Evolutionary conservation across 2,797 vertebrate genomes (phyloP), one percentile per base, ranked within the genome.

Genomic region (Rachycentron canadum): DNA sequence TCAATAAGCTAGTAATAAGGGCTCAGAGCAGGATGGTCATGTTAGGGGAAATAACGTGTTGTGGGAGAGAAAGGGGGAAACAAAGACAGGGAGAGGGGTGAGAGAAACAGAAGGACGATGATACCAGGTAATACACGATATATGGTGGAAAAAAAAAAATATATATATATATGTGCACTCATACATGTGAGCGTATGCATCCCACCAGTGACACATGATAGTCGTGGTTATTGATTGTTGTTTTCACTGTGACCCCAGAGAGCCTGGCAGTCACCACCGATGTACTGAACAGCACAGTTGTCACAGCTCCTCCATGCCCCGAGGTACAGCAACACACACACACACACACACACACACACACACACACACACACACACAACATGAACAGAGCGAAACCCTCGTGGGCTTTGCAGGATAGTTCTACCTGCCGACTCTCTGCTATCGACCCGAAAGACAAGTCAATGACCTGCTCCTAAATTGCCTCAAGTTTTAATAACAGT

Each of bases 1-100:
- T 92, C 87, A 61, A 91, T 91, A 81, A 61, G 72, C 56, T 38
- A 16, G 66, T 86, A 90, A 93, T 90, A 70, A 74, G 66, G 74
- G 19, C 78, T 79, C 43, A 56, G 82, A 81, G 82, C 65, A 65
- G 50, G 56, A 73, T 55, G 57, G 77, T 71, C 83, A 69, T 45
- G 72, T 65, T 78, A 83, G 50, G 61, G 50, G 66, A 82, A 79
- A 43, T 32, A 72, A 52, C 19, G n/a, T 75, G 68, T 38, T 62
- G 81, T 73, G 41, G n/a, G 34, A 56, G 49, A 67, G 55, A 21
- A 70, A 23, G 55, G 19, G 7, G 9, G 26, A 41, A 56, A 30
- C 19, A 56, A 19, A 23, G 43, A 26, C 14, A 13, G 26, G 9
- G 43, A 13, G 9, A 6, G 43, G 16, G 16, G 17, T 0, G 53